Evolutionary conservation across 1,140 invertebrate species (phyloP), one percentile per base, ranked within the genome.

Genomic region (Drosophila kepulauana): DNA sequence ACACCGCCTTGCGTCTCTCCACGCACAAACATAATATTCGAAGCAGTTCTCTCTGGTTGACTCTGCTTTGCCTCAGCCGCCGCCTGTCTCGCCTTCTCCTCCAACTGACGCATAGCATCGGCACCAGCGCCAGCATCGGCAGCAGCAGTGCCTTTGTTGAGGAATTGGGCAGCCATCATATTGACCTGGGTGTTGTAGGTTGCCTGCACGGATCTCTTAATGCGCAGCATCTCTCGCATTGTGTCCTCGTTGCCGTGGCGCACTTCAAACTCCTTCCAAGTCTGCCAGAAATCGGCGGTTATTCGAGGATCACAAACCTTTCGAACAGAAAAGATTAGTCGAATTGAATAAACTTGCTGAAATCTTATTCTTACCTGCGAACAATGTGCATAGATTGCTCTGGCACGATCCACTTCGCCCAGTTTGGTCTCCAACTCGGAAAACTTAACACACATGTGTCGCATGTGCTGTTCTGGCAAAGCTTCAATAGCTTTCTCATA

Each of bases 191-290:
- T 98, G 92, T 99, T 99, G 91, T 98, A 99, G 81, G 97, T 98
- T 5, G 98, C 98, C 93, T 99, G 98, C 0, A 99, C 97, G 91
- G 98, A 99, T 78, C 99, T 95, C 93, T 99, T 99, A 58, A 99
- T 99, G 91, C 99, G 94, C 74, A 99, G 93, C 98, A 99, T 99
- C 94, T 99, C 99, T 56, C 98, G 94, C 95, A 99, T 98, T 0
- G 99, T 99, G 86, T 99, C 99, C 93, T 99, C 99, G 94, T 99
- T 99, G n/a, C 99, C 99, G 94, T 99, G 99, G 52, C 97, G 95
- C 41, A 99, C 97, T 95, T 99, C 99, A 94, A 99, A 99, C 82
- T 99, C 98, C 93, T 99, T 99, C 99, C 99, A 99, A 5, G 97
- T 97, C 92, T 98, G 96, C 99, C 99, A 99, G 92, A 99, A 99